Conservation (phyloP, 2,888 invertebrate species). For the Morpho deidamia region DNA sequence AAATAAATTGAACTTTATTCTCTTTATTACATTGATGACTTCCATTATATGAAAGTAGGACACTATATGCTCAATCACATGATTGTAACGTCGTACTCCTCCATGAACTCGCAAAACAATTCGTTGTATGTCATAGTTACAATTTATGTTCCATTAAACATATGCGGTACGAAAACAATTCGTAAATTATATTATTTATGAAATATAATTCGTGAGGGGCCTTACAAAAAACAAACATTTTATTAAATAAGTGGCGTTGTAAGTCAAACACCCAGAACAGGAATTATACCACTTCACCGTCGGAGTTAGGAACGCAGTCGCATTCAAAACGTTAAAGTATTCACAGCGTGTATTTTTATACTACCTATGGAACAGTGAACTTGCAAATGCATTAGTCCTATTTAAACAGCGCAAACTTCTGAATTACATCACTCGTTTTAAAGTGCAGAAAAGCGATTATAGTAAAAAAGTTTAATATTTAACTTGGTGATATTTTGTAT, state of each 20-base stretch:
- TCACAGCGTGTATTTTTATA: constrained; percentile 8
- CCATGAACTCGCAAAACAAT: too few species aligned
- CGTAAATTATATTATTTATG: too few species aligned
- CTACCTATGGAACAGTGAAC: constrained; percentile 10
- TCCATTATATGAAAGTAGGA: too few species aligned
- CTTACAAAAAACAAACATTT: too few species aligned
- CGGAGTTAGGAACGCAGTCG: constrained; percentile 2
- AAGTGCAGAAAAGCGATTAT: constrained; percentile 19
- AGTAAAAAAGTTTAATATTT: not conserved
- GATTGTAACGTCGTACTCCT: too few species aligned
- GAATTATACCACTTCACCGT: not conserved
- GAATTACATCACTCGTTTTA: constrained; percentile 23
- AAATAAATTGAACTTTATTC: too few species aligned
- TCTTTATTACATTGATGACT: too few species aligned
- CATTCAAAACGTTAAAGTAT: constrained; percentile 11
- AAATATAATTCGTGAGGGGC: too few species aligned
- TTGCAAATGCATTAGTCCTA: constrained; percentile 15
- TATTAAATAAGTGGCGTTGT: not conserved
- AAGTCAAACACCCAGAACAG: not conserved
- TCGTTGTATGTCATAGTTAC: too few species aligned
- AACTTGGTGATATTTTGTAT: not conserved
- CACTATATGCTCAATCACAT: too few species aligned
- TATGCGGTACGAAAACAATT: too few species aligned
- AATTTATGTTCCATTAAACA: too few species aligned
- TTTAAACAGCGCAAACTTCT: constrained; percentile 19